Evolutionary conservation across 2,797 vertebrate species (phyloP).

Genomic region (Microtus obscurus): DNA sequence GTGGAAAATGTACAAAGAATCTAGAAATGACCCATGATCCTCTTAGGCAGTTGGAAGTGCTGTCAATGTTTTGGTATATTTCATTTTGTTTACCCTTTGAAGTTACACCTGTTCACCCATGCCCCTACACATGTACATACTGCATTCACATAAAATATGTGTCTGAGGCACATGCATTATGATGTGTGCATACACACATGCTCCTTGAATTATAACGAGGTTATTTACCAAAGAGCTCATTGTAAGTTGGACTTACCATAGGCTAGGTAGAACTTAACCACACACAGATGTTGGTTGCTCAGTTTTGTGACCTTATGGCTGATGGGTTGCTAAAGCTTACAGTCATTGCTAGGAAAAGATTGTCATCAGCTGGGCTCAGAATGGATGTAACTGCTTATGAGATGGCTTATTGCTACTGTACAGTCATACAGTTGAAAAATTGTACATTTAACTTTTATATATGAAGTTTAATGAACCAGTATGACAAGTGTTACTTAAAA

Average conservation of each 20-base stretch:
- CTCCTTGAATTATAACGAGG: background rate
- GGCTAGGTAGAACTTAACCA: background rate
- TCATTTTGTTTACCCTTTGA: conserved; percentile 9
- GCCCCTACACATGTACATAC: fast-evolving
- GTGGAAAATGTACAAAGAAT: background rate
- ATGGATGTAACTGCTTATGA: background rate
- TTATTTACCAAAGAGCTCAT: background rate
- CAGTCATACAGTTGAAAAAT: background rate
- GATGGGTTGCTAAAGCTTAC: no score
- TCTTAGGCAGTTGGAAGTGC: background rate
- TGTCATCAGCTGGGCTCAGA: background rate
- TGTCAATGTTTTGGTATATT: background rate
- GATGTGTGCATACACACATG: background rate
- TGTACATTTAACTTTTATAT: background rate
- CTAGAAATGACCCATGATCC: background rate
- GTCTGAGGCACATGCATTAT: background rate
- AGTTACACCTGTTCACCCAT: background rate
- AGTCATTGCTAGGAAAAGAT: no score
- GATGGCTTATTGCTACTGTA: no score
- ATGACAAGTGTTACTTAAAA: background rate
- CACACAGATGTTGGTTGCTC: no score
- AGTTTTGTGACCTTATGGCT: background rate
- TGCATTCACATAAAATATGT: background rate
- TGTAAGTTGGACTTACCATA: background rate
- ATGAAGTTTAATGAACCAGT: conserved; percentile 37